phyloP scores from a whole-genome alignment of 2,797 vertebrate species.

The Anomalospiza imberbis region DNA sequence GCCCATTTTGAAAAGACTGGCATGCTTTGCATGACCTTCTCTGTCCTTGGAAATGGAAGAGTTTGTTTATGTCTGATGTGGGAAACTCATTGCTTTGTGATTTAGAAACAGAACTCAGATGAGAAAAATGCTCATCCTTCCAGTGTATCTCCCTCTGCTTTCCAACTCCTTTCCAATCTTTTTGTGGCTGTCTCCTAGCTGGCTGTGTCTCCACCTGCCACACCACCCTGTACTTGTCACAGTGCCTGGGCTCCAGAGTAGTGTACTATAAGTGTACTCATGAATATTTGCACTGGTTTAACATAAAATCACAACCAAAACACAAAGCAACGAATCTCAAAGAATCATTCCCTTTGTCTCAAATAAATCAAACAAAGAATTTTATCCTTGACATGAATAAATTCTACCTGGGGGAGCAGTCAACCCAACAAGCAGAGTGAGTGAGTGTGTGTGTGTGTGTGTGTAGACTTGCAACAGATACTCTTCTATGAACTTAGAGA shows the following conservation, averaged over 20 bases:
- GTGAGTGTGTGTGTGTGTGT: too few species aligned
- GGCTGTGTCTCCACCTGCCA: background rate
- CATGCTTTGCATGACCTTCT: background rate
- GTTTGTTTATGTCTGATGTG: background rate
- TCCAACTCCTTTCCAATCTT: background rate
- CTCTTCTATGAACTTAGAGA: background rate
- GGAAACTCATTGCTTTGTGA: background rate
- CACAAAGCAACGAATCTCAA: background rate
- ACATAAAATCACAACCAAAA: background rate
- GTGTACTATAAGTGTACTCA: fast-evolving
- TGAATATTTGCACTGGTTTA: background rate
- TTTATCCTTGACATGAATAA: background rate
- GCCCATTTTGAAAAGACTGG: background rate
- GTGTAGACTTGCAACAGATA: background rate
- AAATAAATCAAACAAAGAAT: background rate
- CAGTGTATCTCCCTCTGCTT: background rate
- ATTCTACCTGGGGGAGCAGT: background rate
- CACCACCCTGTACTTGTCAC: background rate
- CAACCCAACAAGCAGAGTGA: background rate
- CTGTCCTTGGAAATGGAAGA: background rate
- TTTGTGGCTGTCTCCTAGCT: background rate
- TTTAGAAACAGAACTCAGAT: background rate
- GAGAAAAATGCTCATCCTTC: background rate
- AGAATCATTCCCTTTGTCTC: background rate
- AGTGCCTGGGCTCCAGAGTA: background rate